Percentiles rank a stretch among this genome's conserved stretches.
Conservation (phyloP, 2,888 invertebrate species). For the Entomobrya proxima region DNA sequence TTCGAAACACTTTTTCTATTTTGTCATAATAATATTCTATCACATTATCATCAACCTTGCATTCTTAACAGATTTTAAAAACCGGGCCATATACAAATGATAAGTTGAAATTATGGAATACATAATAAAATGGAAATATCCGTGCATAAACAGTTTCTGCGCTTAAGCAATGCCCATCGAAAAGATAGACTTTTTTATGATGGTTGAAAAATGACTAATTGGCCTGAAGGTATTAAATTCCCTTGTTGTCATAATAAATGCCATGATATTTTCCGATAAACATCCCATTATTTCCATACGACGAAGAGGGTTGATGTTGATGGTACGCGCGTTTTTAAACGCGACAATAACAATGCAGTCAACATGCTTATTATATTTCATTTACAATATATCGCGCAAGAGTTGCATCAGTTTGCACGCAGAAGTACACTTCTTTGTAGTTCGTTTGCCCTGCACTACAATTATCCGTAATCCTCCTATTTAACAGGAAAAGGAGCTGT, state of each 20-base stretch:
- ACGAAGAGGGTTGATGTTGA: background rate
- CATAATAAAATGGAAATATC: too few relatives aligned
- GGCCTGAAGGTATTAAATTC: slow-evolving; percentile 60
- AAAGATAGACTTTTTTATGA: background rate
- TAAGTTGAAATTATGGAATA: too few relatives aligned
- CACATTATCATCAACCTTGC: slow-evolving; percentile 24
- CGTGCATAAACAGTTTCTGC: background rate
- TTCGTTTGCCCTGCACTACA: too few relatives aligned
- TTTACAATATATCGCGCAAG: slow-evolving; percentile 3
- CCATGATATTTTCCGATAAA: background rate
- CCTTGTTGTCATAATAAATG: slow-evolving; percentile 33
- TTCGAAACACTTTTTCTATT: slow-evolving; percentile 9
- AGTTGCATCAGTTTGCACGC: slow-evolving; percentile 15
- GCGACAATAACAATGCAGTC: slow-evolving; percentile 8
- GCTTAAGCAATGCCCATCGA: background rate
- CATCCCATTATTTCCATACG: background rate
- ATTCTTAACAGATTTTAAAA: background rate
- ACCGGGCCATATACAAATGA: background rate
- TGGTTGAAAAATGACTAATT: slow-evolving; percentile 39
- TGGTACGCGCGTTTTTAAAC: background rate
- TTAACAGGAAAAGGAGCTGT: background rate
- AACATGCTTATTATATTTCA: background rate
- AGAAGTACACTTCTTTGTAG: background rate
- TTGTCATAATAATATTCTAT: background rate
- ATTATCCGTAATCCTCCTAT: slow-evolving; percentile 35